Evolutionary conservation across 2,113 vertebrate genomes (phyloP), one percentile per base, ranked within the genome.

Genomic region (Rhinopithecus roxellana): DNA sequence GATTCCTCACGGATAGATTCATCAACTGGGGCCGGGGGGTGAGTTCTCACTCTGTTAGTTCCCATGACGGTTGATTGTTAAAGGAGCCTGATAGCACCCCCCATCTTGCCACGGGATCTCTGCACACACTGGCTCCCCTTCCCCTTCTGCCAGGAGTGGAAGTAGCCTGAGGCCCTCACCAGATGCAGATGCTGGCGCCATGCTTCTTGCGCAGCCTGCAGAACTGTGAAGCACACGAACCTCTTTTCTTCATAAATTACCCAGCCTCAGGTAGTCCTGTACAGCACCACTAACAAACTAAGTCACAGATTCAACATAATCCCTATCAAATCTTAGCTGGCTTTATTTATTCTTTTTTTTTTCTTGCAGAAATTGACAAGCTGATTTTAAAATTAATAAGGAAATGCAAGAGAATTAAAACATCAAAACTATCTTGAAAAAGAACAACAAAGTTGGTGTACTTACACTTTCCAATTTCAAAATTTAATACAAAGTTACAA

Each of bases 381-480:
- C 81, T 81, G 23, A 92, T 92, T 85, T 25, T 69, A 94, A 88
- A 85, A 84, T 93, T 50, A 89, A 85, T 48, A 69, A 27, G 30
- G 81, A 96, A 94, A 75, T 83, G 16, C 61, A 88, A 94, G 59
- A 17, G 84, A 93, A 48, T 23, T 77, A 82, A 61, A 83, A 84
- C 84, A 11, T 4, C 75, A 83, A 67, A 92, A 88, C 45, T 48
- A 79, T 59, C 23, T 69, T 78, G n/a, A 79, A 83, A 90, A 50
- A 52, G 52, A 95, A 89, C 40, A 95, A 90, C 40, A 78, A 86
- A 79, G 25, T 4, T 74, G 18, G 45, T 74, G 12, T 23, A 48
- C 8, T 43, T 20, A 35, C 27, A 74, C 27, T 13, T 95, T 10
- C 16, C 69, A 75, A 88, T 72, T 48, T 93, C 77, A 95, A 91